Percentiles rank a stretch among this genome's conserved stretches.
Conservation (phyloP, 2,113 vertebrate genomes). For the Sarotherodon lohbergeri region DNA sequence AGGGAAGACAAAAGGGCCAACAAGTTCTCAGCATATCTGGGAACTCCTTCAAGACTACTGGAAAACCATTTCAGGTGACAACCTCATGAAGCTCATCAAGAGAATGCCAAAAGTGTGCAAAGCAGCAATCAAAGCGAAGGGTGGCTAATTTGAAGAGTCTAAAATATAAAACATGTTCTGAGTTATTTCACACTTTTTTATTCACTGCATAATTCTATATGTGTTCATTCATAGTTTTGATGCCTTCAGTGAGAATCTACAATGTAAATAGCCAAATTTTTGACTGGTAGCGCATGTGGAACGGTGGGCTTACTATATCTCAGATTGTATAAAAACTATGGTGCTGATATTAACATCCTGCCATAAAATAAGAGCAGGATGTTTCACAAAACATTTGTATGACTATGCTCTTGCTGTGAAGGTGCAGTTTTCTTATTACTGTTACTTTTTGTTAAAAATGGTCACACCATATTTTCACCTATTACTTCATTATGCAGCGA, state of each 20-base stretch:
- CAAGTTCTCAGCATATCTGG: background rate
- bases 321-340: background rate
- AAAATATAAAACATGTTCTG: background rate
- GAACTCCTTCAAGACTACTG: background rate
- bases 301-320: background rate
- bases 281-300: background rate
- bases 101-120: background rate
- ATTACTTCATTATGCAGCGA: background rate
- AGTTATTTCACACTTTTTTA: background rate
- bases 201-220: background rate
- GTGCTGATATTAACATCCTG: background rate
- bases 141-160: background rate
- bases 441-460: background rate
- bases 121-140: background rate
- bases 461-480: background rate
- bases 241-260: background rate
- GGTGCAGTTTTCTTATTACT: background rate
- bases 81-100: background rate
- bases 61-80: background rate
- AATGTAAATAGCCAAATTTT: background rate
- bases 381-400: background rate
- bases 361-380: background rate
- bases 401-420: background rate
- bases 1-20: background rate
- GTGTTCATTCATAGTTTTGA: background rate